Percentiles rank a stretch among this genome's conserved stretches.
These are phyloP conservation scores for Anarsia innoxiella DNA, from an alignment of 2,888 invertebrate genomes.

Conservation along the genomic window DNA sequence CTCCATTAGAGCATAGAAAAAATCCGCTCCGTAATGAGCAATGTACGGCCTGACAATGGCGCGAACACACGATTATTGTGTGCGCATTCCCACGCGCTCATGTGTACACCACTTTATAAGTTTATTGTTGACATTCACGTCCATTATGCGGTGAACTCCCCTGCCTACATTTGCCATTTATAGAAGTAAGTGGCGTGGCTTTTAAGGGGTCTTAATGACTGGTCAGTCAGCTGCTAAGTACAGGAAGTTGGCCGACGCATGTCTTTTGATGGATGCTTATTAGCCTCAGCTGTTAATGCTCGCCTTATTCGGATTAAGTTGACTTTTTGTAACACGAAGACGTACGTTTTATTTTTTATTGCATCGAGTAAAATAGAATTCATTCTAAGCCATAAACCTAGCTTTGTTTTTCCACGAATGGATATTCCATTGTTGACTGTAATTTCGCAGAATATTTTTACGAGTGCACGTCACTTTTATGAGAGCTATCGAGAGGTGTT, in stretches of 20 bases:
- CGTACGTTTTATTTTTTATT: constrained; percentile 4
- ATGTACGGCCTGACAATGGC: constrained; percentile 15
- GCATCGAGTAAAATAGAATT: neutral
- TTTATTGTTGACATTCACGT: constrained; percentile 24
- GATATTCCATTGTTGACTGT: constrained; percentile 26
- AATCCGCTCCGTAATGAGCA: constrained; percentile 16
- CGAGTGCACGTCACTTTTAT: constrained; percentile 19
- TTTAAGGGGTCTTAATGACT: constrained; percentile 14
- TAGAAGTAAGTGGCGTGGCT: constrained; percentile 13
- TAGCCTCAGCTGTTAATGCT: constrained; percentile 14
- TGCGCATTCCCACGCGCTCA: constrained; percentile 22
- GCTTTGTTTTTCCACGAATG: constrained; percentile 12
- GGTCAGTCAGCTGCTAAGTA: constrained; percentile 11
- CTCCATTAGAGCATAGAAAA: constrained; percentile 17
- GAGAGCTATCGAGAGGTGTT: no score
- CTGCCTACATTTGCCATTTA: constrained; percentile 14
- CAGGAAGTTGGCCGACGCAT: constrained; percentile 15
- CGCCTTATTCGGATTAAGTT: constrained; percentile 14
- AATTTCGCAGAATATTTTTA: constrained; percentile 27
- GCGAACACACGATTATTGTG: constrained; percentile 18
- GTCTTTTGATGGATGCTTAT: constrained; percentile 18
- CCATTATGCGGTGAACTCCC: constrained; percentile 17
- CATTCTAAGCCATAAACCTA: neutral
- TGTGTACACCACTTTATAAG: constrained; percentile 20
- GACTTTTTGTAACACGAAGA: constrained; percentile 11